phyloP scores from a whole-genome alignment of 2,113 vertebrate genomes.

The Myiagra hebetior region DNA sequence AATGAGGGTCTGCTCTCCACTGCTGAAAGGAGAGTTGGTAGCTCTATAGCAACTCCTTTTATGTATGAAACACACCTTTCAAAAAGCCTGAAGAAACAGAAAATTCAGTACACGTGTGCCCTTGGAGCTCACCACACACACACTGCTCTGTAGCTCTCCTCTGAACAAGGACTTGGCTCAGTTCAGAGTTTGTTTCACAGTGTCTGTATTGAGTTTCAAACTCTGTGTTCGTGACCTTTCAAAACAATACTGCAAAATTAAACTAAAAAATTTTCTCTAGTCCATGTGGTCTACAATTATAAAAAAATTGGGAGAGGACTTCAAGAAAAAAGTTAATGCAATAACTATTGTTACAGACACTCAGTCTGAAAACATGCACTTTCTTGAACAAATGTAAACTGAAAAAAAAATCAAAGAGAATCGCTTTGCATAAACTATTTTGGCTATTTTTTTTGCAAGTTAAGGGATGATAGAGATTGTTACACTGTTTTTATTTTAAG shows the following conservation, averaged over 20 bases:
- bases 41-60: neutral
- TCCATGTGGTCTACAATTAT: neutral
- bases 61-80: neutral
- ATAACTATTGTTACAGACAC: neutral
- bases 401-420: neutral
- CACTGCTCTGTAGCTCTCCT: neutral
- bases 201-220: neutral
- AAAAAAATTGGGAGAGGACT: neutral
- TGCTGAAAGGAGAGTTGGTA: neutral
- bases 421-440: neutral
- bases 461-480: neutral
- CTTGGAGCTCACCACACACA: neutral
- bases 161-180: neutral
- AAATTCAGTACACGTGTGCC: rapidly evolving
- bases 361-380: neutral
- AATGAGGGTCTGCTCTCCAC: neutral
- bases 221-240: neutral
- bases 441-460: neutral
- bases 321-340: neutral
- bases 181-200: neutral
- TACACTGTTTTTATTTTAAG: neutral
- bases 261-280: neutral
- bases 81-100: neutral
- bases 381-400: neutral
- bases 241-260: neutral